Percentiles rank a stretch among this genome's conserved stretches.
Evolutionary conservation across 1,140 invertebrate genomes (phyloP).

Genomic region (Bombus waltoni): DNA sequence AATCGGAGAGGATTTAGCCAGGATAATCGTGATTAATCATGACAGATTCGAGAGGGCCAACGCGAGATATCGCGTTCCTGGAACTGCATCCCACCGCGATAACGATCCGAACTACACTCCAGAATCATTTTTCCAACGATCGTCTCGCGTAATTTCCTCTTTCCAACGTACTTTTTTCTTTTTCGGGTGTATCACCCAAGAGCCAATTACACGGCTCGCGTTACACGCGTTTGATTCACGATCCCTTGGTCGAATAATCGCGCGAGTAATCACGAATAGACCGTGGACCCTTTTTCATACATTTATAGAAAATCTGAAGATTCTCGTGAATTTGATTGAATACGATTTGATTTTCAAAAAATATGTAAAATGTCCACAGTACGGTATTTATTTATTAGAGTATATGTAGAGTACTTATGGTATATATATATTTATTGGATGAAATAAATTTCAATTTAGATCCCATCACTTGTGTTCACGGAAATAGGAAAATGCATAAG

Average conservation of each 20-base stretch:
- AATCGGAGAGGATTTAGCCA: slow-evolving; percentile 42
- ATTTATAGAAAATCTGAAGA: too few species aligned
- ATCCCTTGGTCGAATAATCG: background rate
- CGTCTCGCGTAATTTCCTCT: slow-evolving; percentile 6
- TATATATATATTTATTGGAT: too few species aligned
- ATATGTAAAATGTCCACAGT: too few species aligned
- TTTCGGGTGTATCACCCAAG: background rate
- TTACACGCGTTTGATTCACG: slow-evolving; percentile 53
- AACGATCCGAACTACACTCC: slow-evolving; percentile 19
- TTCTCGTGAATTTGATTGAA: too few species aligned
- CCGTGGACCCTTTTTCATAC: too few species aligned
- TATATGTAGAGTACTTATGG: too few species aligned
- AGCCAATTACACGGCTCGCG: slow-evolving; percentile 55
- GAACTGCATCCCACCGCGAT: slow-evolving; percentile 3
- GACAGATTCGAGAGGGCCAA: slow-evolving; percentile 37
- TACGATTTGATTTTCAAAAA: too few species aligned
- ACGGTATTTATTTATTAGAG: too few species aligned
- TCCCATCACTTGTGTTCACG: too few species aligned
- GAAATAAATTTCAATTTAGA: too few species aligned
- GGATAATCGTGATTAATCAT: slow-evolving; percentile 52
- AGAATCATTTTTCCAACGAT: background rate
- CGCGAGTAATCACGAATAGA: too few species aligned
- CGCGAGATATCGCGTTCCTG: slow-evolving; percentile 42
- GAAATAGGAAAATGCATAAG: too few species aligned
- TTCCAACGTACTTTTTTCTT: background rate